These are phyloP conservation scores for Acanthurus lineatus DNA, from an alignment of 2,797 vertebrate genomes.

Conservation along the genomic window DNA sequence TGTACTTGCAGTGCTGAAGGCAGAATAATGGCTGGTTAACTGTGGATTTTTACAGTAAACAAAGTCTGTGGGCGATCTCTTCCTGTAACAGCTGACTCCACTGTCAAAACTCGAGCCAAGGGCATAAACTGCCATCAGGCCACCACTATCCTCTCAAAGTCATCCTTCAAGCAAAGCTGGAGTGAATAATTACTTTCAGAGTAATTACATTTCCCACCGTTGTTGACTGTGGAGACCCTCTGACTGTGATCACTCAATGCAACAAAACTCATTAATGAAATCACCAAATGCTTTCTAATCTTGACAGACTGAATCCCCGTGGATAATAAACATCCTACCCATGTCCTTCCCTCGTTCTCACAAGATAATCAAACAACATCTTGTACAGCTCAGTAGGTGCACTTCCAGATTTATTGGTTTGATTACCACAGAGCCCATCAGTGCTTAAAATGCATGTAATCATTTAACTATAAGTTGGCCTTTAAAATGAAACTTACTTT, in stretches of 20 bases:
- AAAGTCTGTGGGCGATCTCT: background rate
- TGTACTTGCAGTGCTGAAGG: background rate
- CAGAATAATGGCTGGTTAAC: slow-evolving; percentile 13
- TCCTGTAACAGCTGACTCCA: slow-evolving; percentile 1
- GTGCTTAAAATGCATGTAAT: slow-evolving; percentile 37
- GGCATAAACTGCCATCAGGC: slow-evolving; percentile 37
- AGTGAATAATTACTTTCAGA: slow-evolving; percentile 77
- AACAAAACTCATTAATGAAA: slow-evolving; percentile 82
- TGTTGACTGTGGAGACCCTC: slow-evolving; percentile 75
- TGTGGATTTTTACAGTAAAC: slow-evolving; percentile 10
- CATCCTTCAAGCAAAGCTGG: slow-evolving; percentile 48
- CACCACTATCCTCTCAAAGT: slow-evolving; percentile 51
- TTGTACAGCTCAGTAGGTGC: slow-evolving; percentile 58
- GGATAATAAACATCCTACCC: slow-evolving; percentile 70
- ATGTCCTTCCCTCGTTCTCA: slow-evolving; percentile 41
- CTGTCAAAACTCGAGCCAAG: slow-evolving; percentile 46
- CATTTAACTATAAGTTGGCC: slow-evolving; percentile 11
- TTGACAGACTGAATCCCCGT: slow-evolving; percentile 68
- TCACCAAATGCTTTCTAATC: slow-evolving; percentile 74
- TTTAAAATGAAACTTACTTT: slow-evolving; percentile 21
- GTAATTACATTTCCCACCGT: slow-evolving; percentile 80
- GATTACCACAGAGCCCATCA: slow-evolving; percentile 41
- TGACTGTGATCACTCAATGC: slow-evolving; percentile 76
- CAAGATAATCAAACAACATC: slow-evolving; percentile 58
- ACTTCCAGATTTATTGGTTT: slow-evolving; percentile 58